Base-by-base conservation (phyloP, 2,113 vertebrate genomes). In the Scomber colias region DNA sequence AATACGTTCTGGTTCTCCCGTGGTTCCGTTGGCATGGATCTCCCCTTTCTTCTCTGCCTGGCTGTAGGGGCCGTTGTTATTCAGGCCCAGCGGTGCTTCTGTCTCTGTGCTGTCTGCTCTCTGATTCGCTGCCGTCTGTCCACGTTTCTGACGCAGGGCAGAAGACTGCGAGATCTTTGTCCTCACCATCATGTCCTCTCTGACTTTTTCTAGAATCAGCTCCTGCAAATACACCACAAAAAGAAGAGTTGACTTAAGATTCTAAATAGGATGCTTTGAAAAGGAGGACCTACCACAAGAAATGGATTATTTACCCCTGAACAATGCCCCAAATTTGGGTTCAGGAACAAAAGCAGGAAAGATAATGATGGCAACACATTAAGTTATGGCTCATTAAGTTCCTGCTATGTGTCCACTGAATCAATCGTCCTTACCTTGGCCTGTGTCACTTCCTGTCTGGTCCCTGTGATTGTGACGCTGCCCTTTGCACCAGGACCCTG, bases 201-300 rank as follows among this genome's bases (percentile, higher is more conserved):
- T 75, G 86, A 95, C 93, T 56, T 97, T 98, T 76, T 97, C 96
- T 65, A 94, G 64, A 87, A 99, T 96, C 83, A 97, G 87, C 64
- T 94, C 92, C 97, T 99, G 70, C 27, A 74, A 72, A 81, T 4
- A 73, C 7, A 60, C n/a, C 5, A 60, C 11, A 55, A 51, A 51
- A 46, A 62, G 7, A 1, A 30, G 16, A 27, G 24, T 27, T 35
- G 7, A 49, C 49, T 65, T 31, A 21, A 11, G 31, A 35, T 59
- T 56, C 12, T 45, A 13, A 69, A 57, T 2, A 30, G 4, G 31
- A 15, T 8, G 9, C 12, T 24, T 8, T n/a, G 57, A 59, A 21
- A n/a, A 21, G 17, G 17, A 66, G 19, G 17, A 54, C 15, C 0
- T 11, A 56, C 15, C 15, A 51, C 3, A 8, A 2, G 24, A 27